Evolutionary conservation across 2,888 invertebrate genomes (phyloP).

Genomic region (Lasioglossum figueresi): DNA sequence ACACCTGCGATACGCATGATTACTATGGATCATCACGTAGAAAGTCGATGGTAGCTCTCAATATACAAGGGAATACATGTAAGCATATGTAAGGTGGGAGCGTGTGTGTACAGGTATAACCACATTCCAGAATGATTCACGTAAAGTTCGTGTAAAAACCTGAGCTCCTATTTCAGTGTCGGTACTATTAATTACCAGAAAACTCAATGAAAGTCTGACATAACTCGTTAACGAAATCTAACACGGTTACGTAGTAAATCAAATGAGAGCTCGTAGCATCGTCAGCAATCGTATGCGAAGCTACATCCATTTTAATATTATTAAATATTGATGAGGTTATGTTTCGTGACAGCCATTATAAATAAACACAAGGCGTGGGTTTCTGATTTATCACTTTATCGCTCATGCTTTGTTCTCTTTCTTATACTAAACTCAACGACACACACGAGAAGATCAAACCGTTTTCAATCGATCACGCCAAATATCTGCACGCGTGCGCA

Average conservation of each 20-base stretch:
- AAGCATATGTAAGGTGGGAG: neutral
- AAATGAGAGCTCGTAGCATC: too few species aligned
- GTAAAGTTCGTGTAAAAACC: neutral
- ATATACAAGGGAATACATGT: neutral
- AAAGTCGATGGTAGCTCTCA: neutral
- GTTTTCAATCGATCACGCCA: too few species aligned
- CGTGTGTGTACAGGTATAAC: neutral
- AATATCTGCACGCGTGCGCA: too few species aligned
- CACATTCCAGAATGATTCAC: conserved; percentile 45
- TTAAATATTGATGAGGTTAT: too few species aligned
- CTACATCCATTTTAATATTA: neutral
- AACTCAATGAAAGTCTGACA: neutral
- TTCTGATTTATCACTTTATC: too few species aligned
- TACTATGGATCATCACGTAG: neutral
- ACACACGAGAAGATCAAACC: too few species aligned
- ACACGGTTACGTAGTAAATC: neutral
- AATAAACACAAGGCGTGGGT: too few species aligned
- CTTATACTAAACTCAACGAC: too few species aligned
- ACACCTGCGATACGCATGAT: neutral
- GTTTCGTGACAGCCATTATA: too few species aligned
- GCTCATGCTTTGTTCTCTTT: too few species aligned
- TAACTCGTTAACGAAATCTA: neutral
- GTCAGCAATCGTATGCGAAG: neutral
- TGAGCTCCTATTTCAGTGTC: neutral
- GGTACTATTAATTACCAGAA: neutral